A percentile compares a stretch with the other conserved stretches of the same genome.
phyloP scores from a whole-genome alignment of 2,113 vertebrate species.

The Edolisoma coerulescens region DNA sequence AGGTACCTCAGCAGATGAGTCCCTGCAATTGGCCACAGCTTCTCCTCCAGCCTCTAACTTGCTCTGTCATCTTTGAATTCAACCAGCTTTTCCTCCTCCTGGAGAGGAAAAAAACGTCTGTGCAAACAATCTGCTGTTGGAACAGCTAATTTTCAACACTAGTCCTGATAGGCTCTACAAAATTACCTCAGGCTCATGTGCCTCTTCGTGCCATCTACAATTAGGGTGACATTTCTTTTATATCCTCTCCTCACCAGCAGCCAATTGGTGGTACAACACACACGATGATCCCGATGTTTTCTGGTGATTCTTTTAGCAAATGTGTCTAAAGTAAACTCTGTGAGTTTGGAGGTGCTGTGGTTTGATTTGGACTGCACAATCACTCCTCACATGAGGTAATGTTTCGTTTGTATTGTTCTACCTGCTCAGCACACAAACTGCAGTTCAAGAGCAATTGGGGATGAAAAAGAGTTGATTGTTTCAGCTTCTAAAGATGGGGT shows the following conservation, averaged over 20 bases:
- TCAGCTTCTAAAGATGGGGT: background rate
- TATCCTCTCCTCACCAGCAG: background rate
- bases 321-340: background rate
- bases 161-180: background rate
- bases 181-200: background rate
- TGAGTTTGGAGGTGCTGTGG: background rate
- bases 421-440: background rate
- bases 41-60: background rate
- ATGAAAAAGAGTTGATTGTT: background rate
- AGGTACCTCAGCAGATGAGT: background rate
- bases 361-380: background rate
- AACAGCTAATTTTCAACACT: background rate
- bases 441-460: background rate
- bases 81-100: background rate
- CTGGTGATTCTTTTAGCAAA: background rate
- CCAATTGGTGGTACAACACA: background rate
- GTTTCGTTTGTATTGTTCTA: background rate
- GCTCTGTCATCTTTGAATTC: background rate
- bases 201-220: background rate
- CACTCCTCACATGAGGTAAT: background rate
- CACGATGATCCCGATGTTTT: background rate
- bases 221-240: background rate
- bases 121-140: background rate
- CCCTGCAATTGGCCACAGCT: background rate
- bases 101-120: background rate